Evolutionary conservation across 2,888 invertebrate genomes (phyloP).

Genomic region (Drosophila borborema): DNA sequence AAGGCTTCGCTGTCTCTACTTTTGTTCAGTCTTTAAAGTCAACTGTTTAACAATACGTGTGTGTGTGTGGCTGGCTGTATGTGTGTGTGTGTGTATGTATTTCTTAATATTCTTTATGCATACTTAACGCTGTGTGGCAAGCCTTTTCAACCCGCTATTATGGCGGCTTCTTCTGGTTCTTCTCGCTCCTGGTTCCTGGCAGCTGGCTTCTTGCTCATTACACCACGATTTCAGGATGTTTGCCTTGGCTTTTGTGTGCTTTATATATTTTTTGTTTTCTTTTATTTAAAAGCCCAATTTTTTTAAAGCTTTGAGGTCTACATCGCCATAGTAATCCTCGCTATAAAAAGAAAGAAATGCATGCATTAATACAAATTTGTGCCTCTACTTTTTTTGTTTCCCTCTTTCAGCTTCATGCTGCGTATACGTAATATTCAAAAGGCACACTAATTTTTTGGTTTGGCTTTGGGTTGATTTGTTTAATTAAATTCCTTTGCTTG

Average conservation of each 20-base stretch:
- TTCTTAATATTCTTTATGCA: slow-evolving; percentile 64
- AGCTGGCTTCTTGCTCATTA: slow-evolving; percentile 26
- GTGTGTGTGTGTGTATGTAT: slow-evolving; percentile 20
- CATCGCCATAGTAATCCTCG: slow-evolving; percentile 96
- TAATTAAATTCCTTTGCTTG: slow-evolving; percentile 38
- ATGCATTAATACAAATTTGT: slow-evolving; percentile 47
- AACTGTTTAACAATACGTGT: slow-evolving; percentile 59
- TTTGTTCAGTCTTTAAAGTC: slow-evolving; percentile 76
- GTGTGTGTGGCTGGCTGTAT: neutral
- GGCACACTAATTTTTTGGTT: slow-evolving; percentile 29
- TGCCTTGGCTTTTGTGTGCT: slow-evolving; percentile 45
- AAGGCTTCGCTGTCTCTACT: slow-evolving; percentile 43
- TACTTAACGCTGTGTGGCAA: slow-evolving; percentile 66
- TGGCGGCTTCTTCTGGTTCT: slow-evolving; percentile 42
- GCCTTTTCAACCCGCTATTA: slow-evolving; percentile 70
- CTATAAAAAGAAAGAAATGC: slow-evolving; percentile 85
- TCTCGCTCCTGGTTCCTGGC: slow-evolving; percentile 29
- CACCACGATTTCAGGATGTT: slow-evolving; percentile 23
- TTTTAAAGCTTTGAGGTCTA: slow-evolving; percentile 94
- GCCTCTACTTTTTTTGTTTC: slow-evolving; percentile 1
- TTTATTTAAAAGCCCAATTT: slow-evolving; percentile 88
- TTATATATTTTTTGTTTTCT: slow-evolving; percentile 24
- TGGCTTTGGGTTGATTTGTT: slow-evolving; percentile 42
- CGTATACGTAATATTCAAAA: slow-evolving; percentile 38
- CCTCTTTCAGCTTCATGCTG: slow-evolving; percentile 1